phyloP scores from a whole-genome alignment of 1,140 invertebrate genomes.

The Steinernema feltiae region DNA sequence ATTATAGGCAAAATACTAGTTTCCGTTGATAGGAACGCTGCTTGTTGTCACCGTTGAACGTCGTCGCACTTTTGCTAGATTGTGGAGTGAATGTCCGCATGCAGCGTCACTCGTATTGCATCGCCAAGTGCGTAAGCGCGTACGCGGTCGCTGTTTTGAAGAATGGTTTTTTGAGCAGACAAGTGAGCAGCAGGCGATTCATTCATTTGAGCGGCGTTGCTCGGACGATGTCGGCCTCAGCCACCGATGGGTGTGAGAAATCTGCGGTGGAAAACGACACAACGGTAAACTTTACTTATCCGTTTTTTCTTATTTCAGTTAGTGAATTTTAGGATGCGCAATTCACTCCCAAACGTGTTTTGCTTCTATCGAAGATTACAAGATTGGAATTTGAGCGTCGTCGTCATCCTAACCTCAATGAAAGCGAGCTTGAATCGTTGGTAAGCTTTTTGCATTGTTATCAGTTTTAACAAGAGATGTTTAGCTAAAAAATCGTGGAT shows the following conservation, averaged over 20 bases:
- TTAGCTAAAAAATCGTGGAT: conserved; percentile 35
- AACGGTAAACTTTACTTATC: too few relatives aligned
- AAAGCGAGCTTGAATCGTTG: not conserved
- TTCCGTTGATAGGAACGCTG: too few relatives aligned
- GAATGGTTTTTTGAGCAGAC: not conserved
- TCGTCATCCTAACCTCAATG: not conserved
- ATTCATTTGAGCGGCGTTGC: not conserved
- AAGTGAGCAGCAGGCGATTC: not conserved
- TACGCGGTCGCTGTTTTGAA: not conserved
- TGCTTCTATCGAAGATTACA: not conserved
- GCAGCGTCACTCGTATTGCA: not conserved
- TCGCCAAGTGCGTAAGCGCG: conserved; percentile 5
- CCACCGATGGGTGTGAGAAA: too few relatives aligned
- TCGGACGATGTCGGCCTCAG: not conserved
- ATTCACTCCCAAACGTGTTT: not conserved
- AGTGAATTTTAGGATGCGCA: too few relatives aligned
- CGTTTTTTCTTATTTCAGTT: not conserved
- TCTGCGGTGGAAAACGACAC: too few relatives aligned
- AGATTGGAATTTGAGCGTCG: conserved; percentile 1
- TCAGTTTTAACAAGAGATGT: conserved; percentile 7
- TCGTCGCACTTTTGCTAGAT: too few relatives aligned
- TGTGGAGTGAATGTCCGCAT: not conserved
- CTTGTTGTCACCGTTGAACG: too few relatives aligned
- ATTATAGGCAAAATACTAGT: too few relatives aligned
- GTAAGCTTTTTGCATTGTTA: not conserved